Evolutionary conservation across 37 sponge, comb jelly and placozoan species (phyloP), one percentile per base, ranked within the genome.

Genomic region (Oopsacas minuta): DNA sequence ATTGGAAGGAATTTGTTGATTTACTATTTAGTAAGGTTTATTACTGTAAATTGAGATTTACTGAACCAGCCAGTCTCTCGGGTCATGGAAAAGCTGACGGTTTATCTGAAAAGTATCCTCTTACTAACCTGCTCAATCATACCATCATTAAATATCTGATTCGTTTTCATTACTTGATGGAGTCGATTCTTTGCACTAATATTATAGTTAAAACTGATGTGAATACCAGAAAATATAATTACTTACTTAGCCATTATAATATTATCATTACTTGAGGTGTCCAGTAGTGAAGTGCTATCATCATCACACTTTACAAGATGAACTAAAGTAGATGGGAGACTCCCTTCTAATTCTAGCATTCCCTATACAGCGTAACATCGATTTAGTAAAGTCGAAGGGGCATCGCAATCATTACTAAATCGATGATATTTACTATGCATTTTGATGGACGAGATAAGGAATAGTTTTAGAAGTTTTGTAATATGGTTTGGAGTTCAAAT

Each of bases 251-350:
- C 83, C 83, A 94, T 90, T 52, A 89, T 82, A 10, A 83, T 85
- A 23, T 84, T 87, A 15, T 89, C 94, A 37, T 83, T 86, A 37
- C 86, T 88, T 0, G 93, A 89, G 12, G 88, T 88, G 88, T 96
- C 97, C 39, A 94, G 89, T 85, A 94, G 89, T 37, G 88, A 88
- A 22, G 94, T 91, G 23, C 94, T 85, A 39, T 89, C 87, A 37
- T 96, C 88, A 87, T 96, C 91, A 46, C 91, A 86, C 83, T 94
- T 91, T 17, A 96, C 96, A 49, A 96, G 83, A 52, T 92, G 93
- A 36, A 90, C 91, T 38, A 93, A 87, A 15, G 91, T 88, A 32
- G 94, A 92, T 8, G 97, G 87, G 22, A 94, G 87, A 85, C 86
- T 91, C 5, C 94, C 94, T 49, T 96, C 97, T 28, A 96, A 89